Conservation (phyloP, 2,113 vertebrate genomes). For the Perca flavescens region DNA sequence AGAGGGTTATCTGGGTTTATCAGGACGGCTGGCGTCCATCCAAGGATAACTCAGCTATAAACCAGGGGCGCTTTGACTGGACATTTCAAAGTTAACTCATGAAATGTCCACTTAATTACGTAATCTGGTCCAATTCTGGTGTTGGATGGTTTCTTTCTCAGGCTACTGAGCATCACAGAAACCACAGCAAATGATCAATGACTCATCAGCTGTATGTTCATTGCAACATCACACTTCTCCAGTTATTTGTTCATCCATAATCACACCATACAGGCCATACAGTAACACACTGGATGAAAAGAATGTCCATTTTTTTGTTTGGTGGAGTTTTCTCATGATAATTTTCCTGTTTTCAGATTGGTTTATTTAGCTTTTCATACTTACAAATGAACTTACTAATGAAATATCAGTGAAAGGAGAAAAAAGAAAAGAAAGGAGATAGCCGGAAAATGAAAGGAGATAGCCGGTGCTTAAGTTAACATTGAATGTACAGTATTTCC, state of each 20-base stretch:
- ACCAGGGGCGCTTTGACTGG: slow-evolving; percentile 17
- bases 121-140: slow-evolving; percentile 16
- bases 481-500: too few species aligned
- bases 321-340: too few species aligned
- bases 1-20: slow-evolving; percentile 64
- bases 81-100: slow-evolving; percentile 56
- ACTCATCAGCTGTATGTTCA: neutral
- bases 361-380: neutral
- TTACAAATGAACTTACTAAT: too few species aligned
- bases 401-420: too few species aligned
- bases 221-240: neutral
- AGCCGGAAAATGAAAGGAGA: too few species aligned
- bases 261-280: neutral
- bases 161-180: neutral
- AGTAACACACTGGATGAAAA: too few species aligned
- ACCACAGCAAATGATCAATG: neutral
- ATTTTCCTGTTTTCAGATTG: neutral
- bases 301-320: too few species aligned
- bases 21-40: slow-evolving; percentile 41
- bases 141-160: neutral
- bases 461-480: too few species aligned
- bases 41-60: slow-evolving; percentile 56
- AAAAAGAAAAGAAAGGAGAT: too few species aligned
- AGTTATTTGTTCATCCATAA: neutral
- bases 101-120: slow-evolving; percentile 24